Evolutionary conservation across 2,113 vertebrate species (phyloP).

Genomic region (Nesogale talazaci): DNA sequence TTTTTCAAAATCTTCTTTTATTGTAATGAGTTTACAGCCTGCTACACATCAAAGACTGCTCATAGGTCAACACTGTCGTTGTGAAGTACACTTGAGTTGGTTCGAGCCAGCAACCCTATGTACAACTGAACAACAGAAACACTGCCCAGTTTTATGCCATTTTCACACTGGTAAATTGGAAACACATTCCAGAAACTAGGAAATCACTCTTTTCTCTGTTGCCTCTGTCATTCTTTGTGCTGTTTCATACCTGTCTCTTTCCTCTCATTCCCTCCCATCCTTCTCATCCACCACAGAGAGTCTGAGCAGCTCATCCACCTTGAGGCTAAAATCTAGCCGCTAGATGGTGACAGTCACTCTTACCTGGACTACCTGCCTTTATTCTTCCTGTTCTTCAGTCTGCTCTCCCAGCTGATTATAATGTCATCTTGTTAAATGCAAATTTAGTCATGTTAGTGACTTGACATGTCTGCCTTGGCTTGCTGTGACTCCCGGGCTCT

Average conservation of each 20-base stretch:
- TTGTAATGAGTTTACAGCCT: background rate
- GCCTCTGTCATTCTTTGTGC: background rate
- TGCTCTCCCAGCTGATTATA: background rate
- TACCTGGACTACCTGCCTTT: background rate
- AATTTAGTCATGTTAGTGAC: background rate
- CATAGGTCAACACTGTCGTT: too few species aligned
- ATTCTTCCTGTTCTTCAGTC: background rate
- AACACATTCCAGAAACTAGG: background rate
- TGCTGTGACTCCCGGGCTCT: background rate
- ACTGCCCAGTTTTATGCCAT: too few species aligned
- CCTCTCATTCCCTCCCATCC: too few species aligned
- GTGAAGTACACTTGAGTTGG: too few species aligned
- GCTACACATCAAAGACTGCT: background rate
- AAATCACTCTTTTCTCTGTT: background rate
- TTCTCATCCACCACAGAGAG: background rate
- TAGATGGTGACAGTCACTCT: background rate
- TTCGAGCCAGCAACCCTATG: too few species aligned
- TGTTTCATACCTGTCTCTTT: background rate
- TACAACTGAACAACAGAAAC: too few species aligned
- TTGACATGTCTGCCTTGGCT: background rate
- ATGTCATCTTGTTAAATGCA: background rate
- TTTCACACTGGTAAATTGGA: background rate
- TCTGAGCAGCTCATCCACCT: background rate
- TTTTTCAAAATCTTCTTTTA: background rate
- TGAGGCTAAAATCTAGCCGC: background rate